Conservation (phyloP, 2,113 vertebrate genomes). For the Canis aureus region DNA sequence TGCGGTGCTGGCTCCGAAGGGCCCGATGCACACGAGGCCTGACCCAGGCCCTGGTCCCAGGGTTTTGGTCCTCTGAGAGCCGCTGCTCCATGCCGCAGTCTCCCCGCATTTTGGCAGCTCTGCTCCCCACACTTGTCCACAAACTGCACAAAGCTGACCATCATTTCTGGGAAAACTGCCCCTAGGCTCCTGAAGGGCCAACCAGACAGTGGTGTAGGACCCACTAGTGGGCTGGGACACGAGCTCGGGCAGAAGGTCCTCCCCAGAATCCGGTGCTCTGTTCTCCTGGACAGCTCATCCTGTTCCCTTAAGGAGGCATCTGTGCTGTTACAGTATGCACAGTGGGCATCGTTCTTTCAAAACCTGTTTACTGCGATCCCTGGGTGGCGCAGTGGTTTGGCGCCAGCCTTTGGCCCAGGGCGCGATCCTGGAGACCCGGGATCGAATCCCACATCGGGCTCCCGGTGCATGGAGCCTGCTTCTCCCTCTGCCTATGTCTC, state of each 20-base stretch:
- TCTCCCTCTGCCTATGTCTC: no score
- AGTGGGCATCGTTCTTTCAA: neutral
- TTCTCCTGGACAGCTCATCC: neutral
- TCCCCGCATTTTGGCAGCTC: neutral
- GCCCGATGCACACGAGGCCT: accelerated
- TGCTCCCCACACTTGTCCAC: neutral
- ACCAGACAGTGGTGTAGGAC: neutral
- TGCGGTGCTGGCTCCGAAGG: neutral
- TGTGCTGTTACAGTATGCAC: accelerated
- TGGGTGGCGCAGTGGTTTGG: no score
- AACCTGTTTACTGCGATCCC: no score
- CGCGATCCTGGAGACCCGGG: no score
- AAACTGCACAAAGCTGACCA: neutral
- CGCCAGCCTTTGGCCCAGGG: no score
- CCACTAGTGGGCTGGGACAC: neutral
- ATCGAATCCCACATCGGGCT: no score
- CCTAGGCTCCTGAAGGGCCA: neutral
- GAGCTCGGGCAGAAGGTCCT: accelerated
- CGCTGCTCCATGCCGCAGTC: neutral
- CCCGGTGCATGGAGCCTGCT: no score
- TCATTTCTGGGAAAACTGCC: neutral
- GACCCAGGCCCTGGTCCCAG: neutral
- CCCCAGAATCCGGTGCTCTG: accelerated
- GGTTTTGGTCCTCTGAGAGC: neutral
- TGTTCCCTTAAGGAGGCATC: neutral